A percentile compares a stretch with the other conserved stretches of the same genome.
These are phyloP conservation scores for Cheilosia variabilis DNA, from an alignment of 2,888 invertebrate genomes.

Conservation along the genomic window DNA sequence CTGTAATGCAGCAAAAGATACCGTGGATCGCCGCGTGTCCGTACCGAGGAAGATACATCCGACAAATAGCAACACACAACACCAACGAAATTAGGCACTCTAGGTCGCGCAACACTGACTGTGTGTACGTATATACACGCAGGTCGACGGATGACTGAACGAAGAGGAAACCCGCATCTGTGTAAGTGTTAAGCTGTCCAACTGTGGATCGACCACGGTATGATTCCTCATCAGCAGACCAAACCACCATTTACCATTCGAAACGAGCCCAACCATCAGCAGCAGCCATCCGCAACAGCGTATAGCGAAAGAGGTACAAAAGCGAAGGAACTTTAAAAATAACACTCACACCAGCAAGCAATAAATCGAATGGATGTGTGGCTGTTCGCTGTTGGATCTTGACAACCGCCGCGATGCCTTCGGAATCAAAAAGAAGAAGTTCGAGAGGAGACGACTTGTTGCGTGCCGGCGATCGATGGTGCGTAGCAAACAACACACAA, in stretches of 20 bases:
- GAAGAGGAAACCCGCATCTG: slow-evolving; percentile 36
- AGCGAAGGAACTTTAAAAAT: slow-evolving; percentile 45
- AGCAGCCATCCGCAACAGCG: slow-evolving; percentile 56
- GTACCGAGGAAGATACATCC: slow-evolving; percentile 76
- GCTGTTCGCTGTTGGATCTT: slow-evolving; percentile 10
- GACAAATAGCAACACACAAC: slow-evolving; percentile 73
- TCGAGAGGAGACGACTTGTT: slow-evolving; percentile 50
- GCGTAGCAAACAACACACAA: slow-evolving; percentile 65
- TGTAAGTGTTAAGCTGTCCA: slow-evolving; percentile 26
- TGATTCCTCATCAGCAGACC: slow-evolving; percentile 50
- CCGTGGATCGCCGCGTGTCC: slow-evolving; percentile 69
- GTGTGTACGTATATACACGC: slow-evolving; percentile 25
- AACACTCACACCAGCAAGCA: slow-evolving; percentile 29
- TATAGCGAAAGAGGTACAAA: slow-evolving; percentile 42
- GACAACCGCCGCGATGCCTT: slow-evolving; percentile 27
- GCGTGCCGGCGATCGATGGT: slow-evolving; percentile 72
- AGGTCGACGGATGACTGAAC: slow-evolving; percentile 19
- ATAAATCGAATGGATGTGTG: not conserved
- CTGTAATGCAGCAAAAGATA: slow-evolving; percentile 68
- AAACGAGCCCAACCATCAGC: slow-evolving; percentile 8
- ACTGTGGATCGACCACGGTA: slow-evolving; percentile 53
- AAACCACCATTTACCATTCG: slow-evolving; percentile 10
- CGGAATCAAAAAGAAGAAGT: slow-evolving; percentile 66
- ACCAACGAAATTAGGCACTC: slow-evolving; percentile 69
- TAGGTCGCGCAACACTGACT: slow-evolving; percentile 71